A percentile compares a stretch with the other conserved stretches of the same genome.
These are phyloP conservation scores for Spialia ferax DNA, from an alignment of 2,888 invertebrate species.

Conservation along the genomic window DNA sequence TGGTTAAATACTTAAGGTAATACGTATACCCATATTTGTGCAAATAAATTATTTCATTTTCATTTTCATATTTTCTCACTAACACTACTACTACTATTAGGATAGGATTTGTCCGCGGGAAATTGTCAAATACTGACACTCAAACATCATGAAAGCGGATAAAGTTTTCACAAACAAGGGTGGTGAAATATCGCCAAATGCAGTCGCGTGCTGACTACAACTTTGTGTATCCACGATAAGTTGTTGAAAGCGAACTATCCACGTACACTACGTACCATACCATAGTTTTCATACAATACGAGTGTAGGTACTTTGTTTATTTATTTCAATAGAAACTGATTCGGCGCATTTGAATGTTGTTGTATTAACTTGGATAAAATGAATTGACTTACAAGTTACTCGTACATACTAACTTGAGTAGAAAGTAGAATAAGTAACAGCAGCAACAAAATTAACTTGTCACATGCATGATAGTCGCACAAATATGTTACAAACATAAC, in stretches of 20 bases:
- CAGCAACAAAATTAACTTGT: no score
- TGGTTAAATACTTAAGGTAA: no score
- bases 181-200: slow-evolving; percentile 73
- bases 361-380: no score
- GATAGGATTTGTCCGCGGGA: not conserved
- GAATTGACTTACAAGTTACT: no score
- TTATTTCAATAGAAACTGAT: not conserved
- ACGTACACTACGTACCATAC: not conserved
- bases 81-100: no score
- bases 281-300: not conserved
- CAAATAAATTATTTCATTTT: no score
- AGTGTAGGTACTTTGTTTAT: not conserved
- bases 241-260: slow-evolving; percentile 13
- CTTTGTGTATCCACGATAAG: slow-evolving; percentile 46
- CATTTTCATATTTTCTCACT: no score
- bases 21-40: no score
- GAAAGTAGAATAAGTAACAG: no score
- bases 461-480: no score
- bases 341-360: no score
- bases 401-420: no score
- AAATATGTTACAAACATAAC: not conserved
- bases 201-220: slow-evolving; percentile 65
- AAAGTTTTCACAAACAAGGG: slow-evolving; percentile 74
- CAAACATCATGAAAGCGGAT: slow-evolving; percentile 66
- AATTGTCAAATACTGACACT: slow-evolving; percentile 60